Evolutionary conservation across 2,888 invertebrate genomes (phyloP), one percentile per base, ranked within the genome.

Genomic region (Anoplius nigerrimus): DNA sequence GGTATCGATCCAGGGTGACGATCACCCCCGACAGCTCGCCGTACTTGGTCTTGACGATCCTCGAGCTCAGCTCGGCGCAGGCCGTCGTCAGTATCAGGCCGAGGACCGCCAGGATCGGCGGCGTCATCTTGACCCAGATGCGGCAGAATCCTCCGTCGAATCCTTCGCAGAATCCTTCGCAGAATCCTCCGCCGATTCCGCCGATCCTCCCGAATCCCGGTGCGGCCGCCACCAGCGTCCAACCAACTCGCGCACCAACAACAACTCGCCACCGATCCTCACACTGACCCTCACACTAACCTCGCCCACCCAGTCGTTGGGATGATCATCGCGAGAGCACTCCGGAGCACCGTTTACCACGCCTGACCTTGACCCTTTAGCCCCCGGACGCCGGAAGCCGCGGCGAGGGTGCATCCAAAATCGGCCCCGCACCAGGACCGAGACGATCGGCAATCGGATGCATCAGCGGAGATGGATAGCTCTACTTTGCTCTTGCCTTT

Each of bases 21-120:
- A 96, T 95, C 80, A 95, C 93, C 59, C 96, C 96, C 85, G 95
- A 93, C 76, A 96, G 92, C 87, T 95, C 95, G 75, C 96, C 96
- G 89, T 96, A 95, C 88, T 96, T 96, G 82, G 96, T 96, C 88
- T 95, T 92, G 75, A 96, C 95, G 81, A 95, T 95, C 85, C 96
- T 93, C 81, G 95, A 95, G 84, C 94, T 94, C 79, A 95, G 91
- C 80, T 85, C 82, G 61, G 77, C 83, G 66, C 77, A 72, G 56
- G 72, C 78, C 20, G 78, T 75, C 34, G 78, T 77, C 71, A 80
- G 76, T 63, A 83, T 67, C 46, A 84, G 45, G 56, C 78, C 76
- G 74, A 82, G 74, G 67, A 84, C 73, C 62, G 79, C 74, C 71
- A 82, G 66, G 70, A 80, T 70, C 73, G 74, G 62, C 59, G 76